Evolutionary conservation across 2,888 invertebrate species (phyloP).

Genomic region (Entomobrya multifasciata): DNA sequence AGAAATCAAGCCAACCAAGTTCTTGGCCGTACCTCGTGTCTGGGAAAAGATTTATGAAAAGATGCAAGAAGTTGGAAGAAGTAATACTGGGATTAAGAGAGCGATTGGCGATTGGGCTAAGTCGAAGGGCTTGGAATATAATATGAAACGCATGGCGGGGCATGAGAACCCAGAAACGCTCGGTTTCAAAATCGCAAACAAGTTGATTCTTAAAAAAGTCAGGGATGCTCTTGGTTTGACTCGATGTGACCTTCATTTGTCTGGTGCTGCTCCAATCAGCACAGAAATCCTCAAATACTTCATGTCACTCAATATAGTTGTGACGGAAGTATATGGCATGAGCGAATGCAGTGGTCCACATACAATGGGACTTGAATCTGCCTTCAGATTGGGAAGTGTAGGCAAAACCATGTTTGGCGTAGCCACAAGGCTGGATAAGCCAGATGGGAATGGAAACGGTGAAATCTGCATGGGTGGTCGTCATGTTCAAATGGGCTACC

Average conservation of each 20-base stretch:
- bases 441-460: slow-evolving; percentile 82
- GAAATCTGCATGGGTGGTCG: slow-evolving; percentile 91
- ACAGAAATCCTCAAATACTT: slow-evolving; percentile 93
- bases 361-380: slow-evolving; percentile 83
- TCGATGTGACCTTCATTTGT: slow-evolving; percentile 86
- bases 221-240: slow-evolving; percentile 87
- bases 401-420: slow-evolving; percentile 84
- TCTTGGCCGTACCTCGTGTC: slow-evolving; percentile 94
- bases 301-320: slow-evolving; percentile 90
- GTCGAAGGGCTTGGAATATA: slow-evolving; percentile 86
- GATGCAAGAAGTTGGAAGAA: slow-evolving; percentile 88
- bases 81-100: slow-evolving; percentile 87
- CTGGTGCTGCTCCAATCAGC: slow-evolving; percentile 93
- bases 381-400: slow-evolving; percentile 86
- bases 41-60: slow-evolving; percentile 96
- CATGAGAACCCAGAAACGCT: slow-evolving; percentile 83
- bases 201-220: slow-evolving; percentile 89
- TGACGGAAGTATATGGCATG: slow-evolving; percentile 93
- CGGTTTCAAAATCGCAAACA: slow-evolving; percentile 89
- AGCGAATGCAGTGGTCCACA: slow-evolving; percentile 92
- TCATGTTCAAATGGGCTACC: slow-evolving; percentile 95
- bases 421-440: slow-evolving; percentile 78
- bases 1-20: slow-evolving; percentile 90
- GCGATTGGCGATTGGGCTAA: slow-evolving; percentile 90
- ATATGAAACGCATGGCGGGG: slow-evolving; percentile 85